A percentile compares a stretch with the other conserved stretches of the same genome.
phyloP scores from a whole-genome alignment of 2,797 vertebrate species.

The Sebastes trivittatus region DNA sequence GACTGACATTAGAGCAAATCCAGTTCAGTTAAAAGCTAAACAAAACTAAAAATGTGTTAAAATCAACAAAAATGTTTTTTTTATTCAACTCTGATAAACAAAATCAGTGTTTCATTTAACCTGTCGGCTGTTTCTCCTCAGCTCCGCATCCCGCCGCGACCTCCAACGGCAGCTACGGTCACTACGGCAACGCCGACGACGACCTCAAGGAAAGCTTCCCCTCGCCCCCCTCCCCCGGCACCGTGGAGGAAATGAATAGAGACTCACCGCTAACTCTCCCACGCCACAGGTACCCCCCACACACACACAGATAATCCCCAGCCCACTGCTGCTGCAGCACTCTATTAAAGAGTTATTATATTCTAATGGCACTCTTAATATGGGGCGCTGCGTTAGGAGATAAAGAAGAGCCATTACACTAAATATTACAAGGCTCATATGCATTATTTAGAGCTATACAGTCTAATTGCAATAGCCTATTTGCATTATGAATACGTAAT shows the following conservation, averaged over 20 bases:
- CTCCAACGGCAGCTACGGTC: conserved; percentile 38
- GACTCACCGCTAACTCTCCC: conserved; percentile 6
- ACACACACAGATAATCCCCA: not conserved
- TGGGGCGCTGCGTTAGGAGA: conserved; percentile 37
- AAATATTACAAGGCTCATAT: conserved; percentile 46
- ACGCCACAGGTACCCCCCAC: conserved; percentile 56
- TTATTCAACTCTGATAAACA: conserved; percentile 5
- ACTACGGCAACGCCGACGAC: conserved; percentile 54
- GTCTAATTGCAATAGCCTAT: conserved; percentile 50
- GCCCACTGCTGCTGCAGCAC: not conserved
- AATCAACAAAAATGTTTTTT: not conserved
- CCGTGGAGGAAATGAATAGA: conserved; percentile 65
- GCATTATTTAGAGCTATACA: conserved; percentile 52
- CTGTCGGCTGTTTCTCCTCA: conserved; percentile 10
- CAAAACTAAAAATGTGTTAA: not conserved
- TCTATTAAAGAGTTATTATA: conserved; percentile 49
- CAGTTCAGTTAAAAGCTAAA: not conserved
- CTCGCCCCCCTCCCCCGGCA: conserved; percentile 61
- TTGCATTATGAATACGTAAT: conserved; percentile 57
- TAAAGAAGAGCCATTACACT: conserved; percentile 53
- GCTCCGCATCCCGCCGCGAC: conserved; percentile 3
- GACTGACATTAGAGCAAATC: not conserved
- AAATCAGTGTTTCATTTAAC: not conserved
- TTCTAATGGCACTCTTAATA: conserved; percentile 47
- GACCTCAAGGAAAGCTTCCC: conserved; percentile 64